phyloP scores from a whole-genome alignment of 2,113 vertebrate species.

The Gorsachius goisagi region DNA sequence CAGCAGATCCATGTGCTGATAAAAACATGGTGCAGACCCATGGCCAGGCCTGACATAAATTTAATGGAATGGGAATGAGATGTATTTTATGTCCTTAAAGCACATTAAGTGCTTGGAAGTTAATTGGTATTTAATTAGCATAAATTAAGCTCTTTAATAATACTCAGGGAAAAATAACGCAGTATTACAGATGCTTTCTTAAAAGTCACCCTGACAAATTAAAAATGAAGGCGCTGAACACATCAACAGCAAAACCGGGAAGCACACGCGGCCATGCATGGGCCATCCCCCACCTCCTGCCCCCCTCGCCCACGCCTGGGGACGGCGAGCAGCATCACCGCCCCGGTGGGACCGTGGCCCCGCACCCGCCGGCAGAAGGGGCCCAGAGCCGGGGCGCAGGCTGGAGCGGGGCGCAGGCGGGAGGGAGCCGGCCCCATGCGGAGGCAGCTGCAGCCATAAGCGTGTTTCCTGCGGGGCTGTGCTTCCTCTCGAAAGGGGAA shows the following conservation, averaged over 20 bases:
- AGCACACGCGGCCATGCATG: fast-evolving
- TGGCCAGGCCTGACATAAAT: neutral
- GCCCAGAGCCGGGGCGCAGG: fast-evolving
- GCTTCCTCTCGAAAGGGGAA: neutral
- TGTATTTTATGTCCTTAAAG: conserved; percentile 46
- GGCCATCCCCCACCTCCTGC: neutral
- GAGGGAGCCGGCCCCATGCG: neutral
- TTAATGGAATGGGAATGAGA: neutral
- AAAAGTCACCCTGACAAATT: conserved; percentile 13
- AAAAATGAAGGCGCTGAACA: neutral
- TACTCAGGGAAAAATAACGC: conserved; percentile 4
- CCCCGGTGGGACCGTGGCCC: fast-evolving
- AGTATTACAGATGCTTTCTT: neutral
- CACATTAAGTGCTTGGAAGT: conserved; percentile 30
- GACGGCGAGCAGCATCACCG: fast-evolving
- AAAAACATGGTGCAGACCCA: neutral
- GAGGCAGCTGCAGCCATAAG: neutral
- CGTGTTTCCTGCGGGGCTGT: neutral
- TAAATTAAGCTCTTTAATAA: conserved; percentile 53
- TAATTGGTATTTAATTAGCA: conserved; percentile 63
- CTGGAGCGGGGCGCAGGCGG: no score
- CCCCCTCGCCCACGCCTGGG: fast-evolving
- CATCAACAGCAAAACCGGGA: neutral
- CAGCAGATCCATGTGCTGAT: neutral
- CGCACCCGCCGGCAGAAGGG: neutral